Percentiles rank a stretch among this genome's conserved stretches.
Conservation (phyloP, 2,888 invertebrate genomes). For the Netelia fuscicornis region DNA sequence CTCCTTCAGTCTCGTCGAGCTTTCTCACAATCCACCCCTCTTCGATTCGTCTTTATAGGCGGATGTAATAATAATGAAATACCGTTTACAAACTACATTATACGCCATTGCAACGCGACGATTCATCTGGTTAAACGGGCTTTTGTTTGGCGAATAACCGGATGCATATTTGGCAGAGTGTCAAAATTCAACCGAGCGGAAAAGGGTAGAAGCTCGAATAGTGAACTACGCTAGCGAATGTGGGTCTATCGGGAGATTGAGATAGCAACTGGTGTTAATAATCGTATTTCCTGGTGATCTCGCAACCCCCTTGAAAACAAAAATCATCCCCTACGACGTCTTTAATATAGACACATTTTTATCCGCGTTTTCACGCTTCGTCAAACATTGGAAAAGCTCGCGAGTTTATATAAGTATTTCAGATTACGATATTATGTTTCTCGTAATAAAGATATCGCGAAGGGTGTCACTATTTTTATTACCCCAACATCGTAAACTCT, state of each 20-base stretch:
- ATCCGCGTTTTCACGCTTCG: too few species aligned
- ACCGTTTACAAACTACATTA: not conserved
- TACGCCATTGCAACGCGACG: not conserved
- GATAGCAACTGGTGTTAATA: conserved; percentile 62
- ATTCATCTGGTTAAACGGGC: conserved; percentile 38
- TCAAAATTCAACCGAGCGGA: conserved; percentile 41
- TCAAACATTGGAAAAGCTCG: too few species aligned
- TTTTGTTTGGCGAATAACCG: conserved; percentile 56
- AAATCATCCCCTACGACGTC: not conserved
- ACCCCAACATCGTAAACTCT: conserved; percentile 10
- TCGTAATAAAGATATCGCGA: too few species aligned
- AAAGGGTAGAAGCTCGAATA: conserved; percentile 1
- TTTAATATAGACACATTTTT: not conserved
- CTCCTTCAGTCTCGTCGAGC: too few species aligned
- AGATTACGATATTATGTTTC: not conserved
- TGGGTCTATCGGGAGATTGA: conserved; percentile 50
- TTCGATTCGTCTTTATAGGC: not conserved
- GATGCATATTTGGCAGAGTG: conserved; percentile 52
- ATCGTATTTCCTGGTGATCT: conserved; percentile 8
- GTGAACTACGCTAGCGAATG: not conserved
- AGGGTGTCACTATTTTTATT: not conserved
- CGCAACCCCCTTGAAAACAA: not conserved
- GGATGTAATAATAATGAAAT: not conserved
- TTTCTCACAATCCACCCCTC: too few species aligned
- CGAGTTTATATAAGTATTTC: not conserved